Percentiles rank a stretch among this genome's conserved stretches.
Evolutionary conservation across 2,113 vertebrate species (phyloP).

Genomic region (Ascaphus truei): DNA sequence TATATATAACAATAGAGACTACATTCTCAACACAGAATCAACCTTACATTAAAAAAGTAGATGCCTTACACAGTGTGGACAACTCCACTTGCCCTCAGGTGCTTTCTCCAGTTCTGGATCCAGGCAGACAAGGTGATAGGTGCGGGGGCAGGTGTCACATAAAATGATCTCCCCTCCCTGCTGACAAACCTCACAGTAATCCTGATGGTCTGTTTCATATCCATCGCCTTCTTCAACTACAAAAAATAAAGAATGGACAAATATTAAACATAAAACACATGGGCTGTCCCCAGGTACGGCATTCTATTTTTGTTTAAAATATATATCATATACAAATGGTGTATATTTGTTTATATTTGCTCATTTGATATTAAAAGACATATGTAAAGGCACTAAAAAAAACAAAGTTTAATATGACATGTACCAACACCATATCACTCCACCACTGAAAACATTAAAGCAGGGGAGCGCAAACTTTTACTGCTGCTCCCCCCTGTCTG

Average conservation of each 20-base stretch:
- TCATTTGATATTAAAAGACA: not conserved
- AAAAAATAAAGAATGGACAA: constrained; percentile 34
- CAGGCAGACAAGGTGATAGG: constrained; percentile 95
- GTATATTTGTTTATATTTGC: not conserved
- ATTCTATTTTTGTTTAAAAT: no score
- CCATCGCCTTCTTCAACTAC: constrained; percentile 90
- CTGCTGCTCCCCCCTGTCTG: no score
- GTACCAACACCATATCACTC: not conserved
- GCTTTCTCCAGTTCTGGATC: constrained; percentile 96
- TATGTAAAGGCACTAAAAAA: not conserved
- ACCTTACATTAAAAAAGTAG: not conserved
- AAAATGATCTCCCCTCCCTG: constrained; percentile 97
- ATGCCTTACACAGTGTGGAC: constrained; percentile 90
- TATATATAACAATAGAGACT: no score
- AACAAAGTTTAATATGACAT: not conserved
- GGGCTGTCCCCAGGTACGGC: no score
- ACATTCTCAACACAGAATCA: no score
- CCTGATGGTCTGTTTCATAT: constrained; percentile 97
- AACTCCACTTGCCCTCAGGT: constrained; percentile 97
- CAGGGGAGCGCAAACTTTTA: no score
- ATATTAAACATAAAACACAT: no score
- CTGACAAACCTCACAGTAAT: constrained; percentile 98
- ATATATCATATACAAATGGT: no score
- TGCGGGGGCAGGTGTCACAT: constrained; percentile 92
- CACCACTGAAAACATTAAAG: no score